Conservation (phyloP, 1,140 invertebrate genomes). For the Sycophaga agraensis region DNA sequence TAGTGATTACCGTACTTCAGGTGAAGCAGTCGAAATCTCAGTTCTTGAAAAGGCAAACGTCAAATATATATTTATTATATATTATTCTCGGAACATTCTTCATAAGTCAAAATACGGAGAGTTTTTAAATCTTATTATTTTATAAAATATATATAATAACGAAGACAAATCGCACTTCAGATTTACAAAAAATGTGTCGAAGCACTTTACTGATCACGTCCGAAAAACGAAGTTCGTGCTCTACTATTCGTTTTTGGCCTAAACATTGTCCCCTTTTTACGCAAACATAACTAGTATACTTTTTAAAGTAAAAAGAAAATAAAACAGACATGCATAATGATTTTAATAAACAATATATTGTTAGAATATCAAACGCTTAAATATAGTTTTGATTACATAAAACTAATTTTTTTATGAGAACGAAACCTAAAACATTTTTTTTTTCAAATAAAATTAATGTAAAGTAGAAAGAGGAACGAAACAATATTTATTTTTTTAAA, state of each 20-base stretch:
- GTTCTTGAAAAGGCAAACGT: conserved; percentile 35
- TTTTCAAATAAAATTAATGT: too few species aligned
- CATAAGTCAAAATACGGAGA: conserved; percentile 18
- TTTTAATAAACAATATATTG: not conserved
- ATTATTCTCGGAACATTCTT: conserved; percentile 18
- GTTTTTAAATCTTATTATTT: conserved; percentile 18
- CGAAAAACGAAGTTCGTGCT: conserved; percentile 19
- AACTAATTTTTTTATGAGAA: too few species aligned
- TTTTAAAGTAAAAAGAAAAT: not conserved
- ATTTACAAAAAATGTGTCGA: conserved; percentile 26
- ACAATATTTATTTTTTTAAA: too few species aligned
- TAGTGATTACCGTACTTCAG: conserved; percentile 38
- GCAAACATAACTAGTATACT: conserved; percentile 8
- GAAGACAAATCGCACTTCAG: conserved; percentile 24
- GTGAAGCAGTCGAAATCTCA: conserved; percentile 35
- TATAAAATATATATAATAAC: conserved; percentile 26
- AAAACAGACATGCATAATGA: not conserved
- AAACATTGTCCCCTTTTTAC: conserved; percentile 11
- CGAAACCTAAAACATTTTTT: too few species aligned
- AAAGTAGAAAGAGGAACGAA: too few species aligned
- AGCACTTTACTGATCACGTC: conserved; percentile 29
- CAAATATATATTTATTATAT: conserved; percentile 21
- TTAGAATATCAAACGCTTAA: not conserved
- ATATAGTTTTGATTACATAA: not conserved
- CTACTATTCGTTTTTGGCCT: conserved; percentile 11